Percentiles rank a stretch among this genome's conserved stretches.
Evolutionary conservation across 2,888 invertebrate genomes (phyloP).

Genomic region (Acholoe squamosa): DNA sequence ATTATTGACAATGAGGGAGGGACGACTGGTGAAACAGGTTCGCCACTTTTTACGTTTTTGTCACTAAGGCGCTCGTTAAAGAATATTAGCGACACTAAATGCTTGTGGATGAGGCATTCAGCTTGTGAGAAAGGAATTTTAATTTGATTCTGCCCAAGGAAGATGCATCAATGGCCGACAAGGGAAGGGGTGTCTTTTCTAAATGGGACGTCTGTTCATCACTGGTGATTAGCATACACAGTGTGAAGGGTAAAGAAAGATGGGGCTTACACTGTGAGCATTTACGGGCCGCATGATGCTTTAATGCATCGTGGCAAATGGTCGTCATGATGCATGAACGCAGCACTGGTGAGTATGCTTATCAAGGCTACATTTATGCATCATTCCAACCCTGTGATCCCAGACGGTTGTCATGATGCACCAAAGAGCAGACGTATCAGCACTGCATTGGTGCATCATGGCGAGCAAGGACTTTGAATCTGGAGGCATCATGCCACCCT

Average conservation of each 20-base stretch:
- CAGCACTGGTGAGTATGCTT: no score
- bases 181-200: conserved; percentile 8
- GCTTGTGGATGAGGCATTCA: not conserved
- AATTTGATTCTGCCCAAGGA: conserved; percentile 13
- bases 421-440: no score
- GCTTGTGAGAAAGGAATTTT: not conserved
- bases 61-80: not conserved
- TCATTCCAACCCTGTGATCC: no score
- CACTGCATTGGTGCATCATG: no score
- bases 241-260: not conserved
- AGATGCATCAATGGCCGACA: not conserved
- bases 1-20: not conserved
- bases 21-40: not conserved
- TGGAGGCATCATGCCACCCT: no score
- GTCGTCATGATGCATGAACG: no score
- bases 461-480: no score
- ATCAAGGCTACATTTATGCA: no score
- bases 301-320: no score
- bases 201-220: conserved; percentile 13
- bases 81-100: not conserved
- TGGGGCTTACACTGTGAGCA: not conserved
- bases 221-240: not conserved
- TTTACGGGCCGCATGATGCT: no score
- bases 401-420: no score
- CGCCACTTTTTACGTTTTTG: not conserved